A percentile compares a stretch with the other conserved stretches of the same genome.
phyloP scores from a whole-genome alignment of 2,113 vertebrate genomes.

The Syngnathus floridae region DNA sequence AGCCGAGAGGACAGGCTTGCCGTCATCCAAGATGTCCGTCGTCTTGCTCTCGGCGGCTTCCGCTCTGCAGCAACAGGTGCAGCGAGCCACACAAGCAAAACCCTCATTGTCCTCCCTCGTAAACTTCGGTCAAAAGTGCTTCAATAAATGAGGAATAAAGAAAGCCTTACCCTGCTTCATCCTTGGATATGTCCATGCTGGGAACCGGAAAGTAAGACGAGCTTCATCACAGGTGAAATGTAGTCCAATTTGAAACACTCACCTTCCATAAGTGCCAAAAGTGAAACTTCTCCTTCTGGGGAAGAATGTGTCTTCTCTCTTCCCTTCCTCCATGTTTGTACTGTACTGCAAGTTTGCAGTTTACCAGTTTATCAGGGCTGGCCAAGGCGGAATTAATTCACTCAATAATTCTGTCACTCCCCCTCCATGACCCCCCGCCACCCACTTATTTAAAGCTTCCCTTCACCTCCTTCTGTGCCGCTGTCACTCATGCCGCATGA shows the following conservation, averaged over 20 bases:
- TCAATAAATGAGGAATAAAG: conserved; percentile 13
- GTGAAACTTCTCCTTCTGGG: conserved; percentile 75
- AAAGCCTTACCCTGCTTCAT: conserved; percentile 54
- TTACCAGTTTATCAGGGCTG: conserved; percentile 72
- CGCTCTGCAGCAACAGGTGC: conserved; percentile 54
- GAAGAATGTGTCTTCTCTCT: conserved; percentile 63
- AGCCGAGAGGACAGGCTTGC: conserved; percentile 59
- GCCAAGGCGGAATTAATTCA: conserved; percentile 66
- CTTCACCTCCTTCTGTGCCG: conserved; percentile 64
- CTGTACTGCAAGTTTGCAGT: conserved; percentile 42
- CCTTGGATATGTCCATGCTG: conserved; percentile 49
- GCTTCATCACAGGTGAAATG: background rate
- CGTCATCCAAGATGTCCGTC: conserved; percentile 66
- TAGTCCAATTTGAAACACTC: conserved; percentile 38
- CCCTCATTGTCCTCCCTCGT: background rate
- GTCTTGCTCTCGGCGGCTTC: conserved; percentile 55
- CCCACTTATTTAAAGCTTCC: conserved; percentile 71
- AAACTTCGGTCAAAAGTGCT: conserved; percentile 7
- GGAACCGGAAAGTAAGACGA: conserved; percentile 44
- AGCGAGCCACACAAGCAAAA: conserved; percentile 23
- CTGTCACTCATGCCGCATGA: conserved; percentile 55
- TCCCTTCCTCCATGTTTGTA: conserved; percentile 59
- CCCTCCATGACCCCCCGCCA: conserved; percentile 66
- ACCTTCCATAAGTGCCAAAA: conserved; percentile 76
- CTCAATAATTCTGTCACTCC: conserved; percentile 64